phyloP scores from a whole-genome alignment of 1,140 invertebrate genomes.

The Ips nitidus region DNA sequence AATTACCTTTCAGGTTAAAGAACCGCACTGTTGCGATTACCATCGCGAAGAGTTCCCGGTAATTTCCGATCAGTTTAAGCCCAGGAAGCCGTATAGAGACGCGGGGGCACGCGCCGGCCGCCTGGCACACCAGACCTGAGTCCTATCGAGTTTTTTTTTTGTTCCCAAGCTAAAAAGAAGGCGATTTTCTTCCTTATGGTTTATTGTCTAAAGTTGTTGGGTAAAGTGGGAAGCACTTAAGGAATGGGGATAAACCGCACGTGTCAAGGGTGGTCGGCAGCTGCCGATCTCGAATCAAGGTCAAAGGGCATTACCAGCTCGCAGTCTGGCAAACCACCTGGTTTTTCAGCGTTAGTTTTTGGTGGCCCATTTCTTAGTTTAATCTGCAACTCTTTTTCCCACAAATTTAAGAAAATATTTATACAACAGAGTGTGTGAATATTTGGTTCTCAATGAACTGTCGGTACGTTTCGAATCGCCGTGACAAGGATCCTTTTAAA shows the following conservation, averaged over 20 bases:
- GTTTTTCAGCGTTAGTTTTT: background rate
- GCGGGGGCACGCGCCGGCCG: slow-evolving; percentile 4
- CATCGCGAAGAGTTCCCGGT: slow-evolving; percentile 1
- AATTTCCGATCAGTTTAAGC: slow-evolving; percentile 10
- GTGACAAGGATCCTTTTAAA: no score
- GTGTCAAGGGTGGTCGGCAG: background rate
- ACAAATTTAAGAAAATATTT: no score
- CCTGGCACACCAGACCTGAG: slow-evolving; percentile 1
- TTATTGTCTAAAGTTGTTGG: no score
- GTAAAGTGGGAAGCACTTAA: no score
- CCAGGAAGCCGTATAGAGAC: slow-evolving; percentile 5
- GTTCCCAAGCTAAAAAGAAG: background rate
- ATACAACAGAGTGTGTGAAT: no score
- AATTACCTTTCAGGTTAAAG: slow-evolving; percentile 1
- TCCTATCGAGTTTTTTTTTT: background rate
- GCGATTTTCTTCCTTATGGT: background rate
- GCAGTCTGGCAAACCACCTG: slow-evolving; percentile 8
- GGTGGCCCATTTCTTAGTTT: no score
- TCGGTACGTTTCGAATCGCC: no score
- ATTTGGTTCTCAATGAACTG: no score
- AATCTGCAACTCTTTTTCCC: no score
- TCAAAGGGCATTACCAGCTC: slow-evolving; percentile 2
- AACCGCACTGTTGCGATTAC: background rate
- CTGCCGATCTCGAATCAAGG: slow-evolving; percentile 14
- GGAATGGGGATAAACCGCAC: background rate